These are phyloP conservation scores for Calcarius lapponicus DNA, from an alignment of 2,797 vertebrate species.

Conservation along the genomic window DNA sequence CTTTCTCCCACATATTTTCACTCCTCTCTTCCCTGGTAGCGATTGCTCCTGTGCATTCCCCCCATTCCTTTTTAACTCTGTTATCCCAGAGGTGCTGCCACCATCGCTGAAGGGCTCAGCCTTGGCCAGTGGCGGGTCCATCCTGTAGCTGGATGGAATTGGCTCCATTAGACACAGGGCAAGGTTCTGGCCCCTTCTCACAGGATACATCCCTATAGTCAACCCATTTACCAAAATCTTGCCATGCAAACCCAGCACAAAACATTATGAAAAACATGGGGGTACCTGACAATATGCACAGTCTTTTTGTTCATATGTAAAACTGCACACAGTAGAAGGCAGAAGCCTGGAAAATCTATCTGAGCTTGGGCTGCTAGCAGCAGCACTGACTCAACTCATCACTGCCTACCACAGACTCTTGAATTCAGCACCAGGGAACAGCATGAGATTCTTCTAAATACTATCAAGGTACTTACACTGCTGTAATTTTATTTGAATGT, in stretches of 20 bases:
- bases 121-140: not conserved
- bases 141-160: not conserved
- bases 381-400: not conserved
- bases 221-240: not conserved
- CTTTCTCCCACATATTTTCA: not conserved
- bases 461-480: not conserved
- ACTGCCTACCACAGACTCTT: not conserved
- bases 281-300: not conserved
- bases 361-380: not conserved
- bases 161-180: not conserved
- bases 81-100: not conserved
- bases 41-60: not conserved
- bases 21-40: not conserved
- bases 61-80: not conserved
- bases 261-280: not conserved
- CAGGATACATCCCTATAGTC: not conserved
- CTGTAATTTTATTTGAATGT: not conserved
- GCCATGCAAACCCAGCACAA: not conserved
- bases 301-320: not conserved
- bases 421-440: not conserved
- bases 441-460: not conserved
- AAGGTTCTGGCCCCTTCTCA: not conserved
- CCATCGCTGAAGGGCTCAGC: rapidly evolving
- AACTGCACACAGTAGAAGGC: not conserved
- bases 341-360: not conserved